Base-by-base conservation (phyloP, 2,888 invertebrate genomes). In the Lasioglossum malachurum region DNA sequence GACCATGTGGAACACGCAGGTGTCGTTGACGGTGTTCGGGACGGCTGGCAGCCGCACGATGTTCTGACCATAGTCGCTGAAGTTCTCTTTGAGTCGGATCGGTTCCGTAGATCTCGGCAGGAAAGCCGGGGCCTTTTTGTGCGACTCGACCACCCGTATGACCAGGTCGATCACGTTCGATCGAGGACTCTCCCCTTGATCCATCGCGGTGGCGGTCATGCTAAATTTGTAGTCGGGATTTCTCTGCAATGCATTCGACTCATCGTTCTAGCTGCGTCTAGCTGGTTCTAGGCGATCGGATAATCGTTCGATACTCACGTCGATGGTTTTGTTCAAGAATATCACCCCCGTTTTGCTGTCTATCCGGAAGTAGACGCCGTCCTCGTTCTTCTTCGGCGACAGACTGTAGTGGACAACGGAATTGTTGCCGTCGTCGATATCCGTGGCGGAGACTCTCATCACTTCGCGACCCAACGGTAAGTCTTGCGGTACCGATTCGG, bases 401-500 rank as follows among this genome's bases (percentile, higher is more conserved):
- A 97, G 92, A 53, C 94, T 95, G 95, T 98, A 99, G 87, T 97
- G 96, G 19, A 99, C 97, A 91, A 97, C 97, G 83, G 98, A 98
- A 96, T 99, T 99, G 94, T 97, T 97, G 23, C 98, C 98, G 93
- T 98, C 98, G 94, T 99, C 99, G 90, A 98, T 97, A 95, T 98
- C 99, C 49, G 98, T 98, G 27, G 99, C 98, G 84, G 98, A 98
- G 94, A 99, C 98, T 94, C 98, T 96, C 97, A 98, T 98, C 87
- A 98, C 98, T 94, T 98, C 97, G 80, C 96, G 96, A 27, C 96
- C 97, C 85, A 97, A 96, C 84, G 96, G 96, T 91, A 97, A 96
- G 95, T 98, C 98, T 96, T 98, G 97, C 80, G 98, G 98, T 91
- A 98, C 97, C 87, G 97, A 97, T 95, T 98, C 98, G 93, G 95